A percentile compares a stretch with the other conserved stretches of the same genome.
Conservation (phyloP, 1,140 invertebrate species). For the Hylaeus anthracinus region DNA sequence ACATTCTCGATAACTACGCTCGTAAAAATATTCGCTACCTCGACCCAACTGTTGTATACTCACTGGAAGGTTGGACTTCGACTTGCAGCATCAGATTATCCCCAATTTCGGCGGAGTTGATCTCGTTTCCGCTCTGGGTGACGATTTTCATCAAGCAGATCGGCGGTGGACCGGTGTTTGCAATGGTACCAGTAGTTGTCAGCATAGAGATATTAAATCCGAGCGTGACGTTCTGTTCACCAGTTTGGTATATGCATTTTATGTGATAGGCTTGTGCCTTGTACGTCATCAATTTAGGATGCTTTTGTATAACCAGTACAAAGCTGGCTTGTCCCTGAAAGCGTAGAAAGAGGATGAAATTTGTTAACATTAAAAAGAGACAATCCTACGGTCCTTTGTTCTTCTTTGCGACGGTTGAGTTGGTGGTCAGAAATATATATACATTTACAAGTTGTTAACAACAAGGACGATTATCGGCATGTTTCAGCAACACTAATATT, state of each 20-base stretch:
- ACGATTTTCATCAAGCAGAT: conserved; percentile 96
- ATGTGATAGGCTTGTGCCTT: conserved; percentile 97
- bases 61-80: conserved; percentile 94
- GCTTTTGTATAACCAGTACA: conserved; percentile 96
- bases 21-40: too few relatives aligned
- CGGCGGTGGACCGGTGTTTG: conserved; percentile 96
- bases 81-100: conserved; percentile 95
- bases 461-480: background rate
- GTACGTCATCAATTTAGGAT: conserved; percentile 96
- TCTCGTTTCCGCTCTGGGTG: conserved; percentile 91
- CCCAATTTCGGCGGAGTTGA: conserved; percentile 95
- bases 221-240: conserved; percentile 95
- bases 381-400: too few relatives aligned
- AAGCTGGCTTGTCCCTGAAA: conserved; percentile 93
- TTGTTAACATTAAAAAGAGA: background rate
- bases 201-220: conserved; percentile 98
- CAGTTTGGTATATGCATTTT: conserved; percentile 96
- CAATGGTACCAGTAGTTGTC: conserved; percentile 96
- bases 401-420: too few relatives aligned
- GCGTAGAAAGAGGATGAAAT: conserved; percentile 10
- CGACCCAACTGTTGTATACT: conserved; percentile 71
- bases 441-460: background rate
- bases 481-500: background rate
- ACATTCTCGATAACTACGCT: too few relatives aligned
- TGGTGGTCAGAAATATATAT: conserved; percentile 20